Base-by-base conservation (phyloP, 2,888 invertebrate species). In the Liopterus haemorrhoidalis region DNA sequence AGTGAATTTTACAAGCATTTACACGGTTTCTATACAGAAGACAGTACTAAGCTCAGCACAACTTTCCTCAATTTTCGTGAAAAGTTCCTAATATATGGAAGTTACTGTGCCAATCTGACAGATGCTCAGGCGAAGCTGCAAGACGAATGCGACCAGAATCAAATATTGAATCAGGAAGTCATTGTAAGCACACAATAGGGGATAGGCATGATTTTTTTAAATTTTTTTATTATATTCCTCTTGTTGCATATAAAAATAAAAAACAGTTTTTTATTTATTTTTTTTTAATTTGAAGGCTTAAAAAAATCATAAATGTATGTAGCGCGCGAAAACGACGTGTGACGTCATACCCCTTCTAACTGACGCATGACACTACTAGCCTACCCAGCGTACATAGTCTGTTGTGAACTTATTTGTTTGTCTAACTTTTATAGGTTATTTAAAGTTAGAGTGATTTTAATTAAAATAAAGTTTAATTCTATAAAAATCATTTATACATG, bases 101-200 rank as follows among this genome's bases (percentile, higher is more conserved):
- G 89, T 62, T 99, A 95, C 69, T 97, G 97, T 71, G 88, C 95
- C 33, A 91, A 93, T 68, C 76, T 99, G 49, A 86, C 92, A 1
- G 74, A 75, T 41, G 94, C 95, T n/a, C 91, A 93, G 63, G 83
- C 83, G 51, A 74, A 81, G 46, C 76, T 97, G 46, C 90, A 91
- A 66, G 80, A 84, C 28, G 63, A 84, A 4, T 85, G 85, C 56
- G 73, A 78, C 19, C 78, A 75, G 49, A 82, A 81, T 60, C 77
- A 78, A 49, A 60, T 67, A 3, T 72, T 87, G 51, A 79, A 76
- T 59, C 79, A 79, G 56, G 79, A 78, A 63, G 72, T 89, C 46
- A 73, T 74, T 60, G 86, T 86, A 59, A 73, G 78, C n/a, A n/a
- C n/a, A n/a, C n/a, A n/a, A n/a, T n/a, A n/a, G n/a, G n/a, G n/a